Evolutionary conservation across 2,113 vertebrate species (phyloP).

Genomic region (Scalopus aquaticus): DNA sequence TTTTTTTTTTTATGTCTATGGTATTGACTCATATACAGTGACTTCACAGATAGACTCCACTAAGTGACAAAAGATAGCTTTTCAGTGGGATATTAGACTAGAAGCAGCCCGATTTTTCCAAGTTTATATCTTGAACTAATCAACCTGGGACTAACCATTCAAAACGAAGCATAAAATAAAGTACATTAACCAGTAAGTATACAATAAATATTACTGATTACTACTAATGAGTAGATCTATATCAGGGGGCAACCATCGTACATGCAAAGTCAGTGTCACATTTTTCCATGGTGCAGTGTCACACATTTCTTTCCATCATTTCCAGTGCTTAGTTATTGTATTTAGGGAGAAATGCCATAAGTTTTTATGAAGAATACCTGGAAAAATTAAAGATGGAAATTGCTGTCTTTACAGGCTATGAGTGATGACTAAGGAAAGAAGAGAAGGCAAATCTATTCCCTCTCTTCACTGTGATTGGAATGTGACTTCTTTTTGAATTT

Average conservation of each 20-base stretch:
- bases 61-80: background rate
- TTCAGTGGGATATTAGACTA: background rate
- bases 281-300: background rate
- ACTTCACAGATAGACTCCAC: background rate
- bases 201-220: background rate
- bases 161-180: background rate
- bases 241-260: background rate
- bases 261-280: background rate
- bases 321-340: background rate
- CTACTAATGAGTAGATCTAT: background rate
- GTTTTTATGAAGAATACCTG: background rate
- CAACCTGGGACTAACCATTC: background rate
- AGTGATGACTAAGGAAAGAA: background rate
- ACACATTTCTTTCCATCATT: background rate
- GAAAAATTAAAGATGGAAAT: background rate
- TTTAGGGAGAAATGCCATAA: background rate
- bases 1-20: background rate
- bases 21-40: background rate
- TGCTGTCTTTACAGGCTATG: background rate
- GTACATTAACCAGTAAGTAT: background rate
- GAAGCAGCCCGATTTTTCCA: background rate
- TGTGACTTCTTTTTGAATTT: background rate
- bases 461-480: background rate
- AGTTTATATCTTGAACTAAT: background rate
- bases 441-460: background rate